Evolutionary conservation across 1,140 invertebrate species (phyloP).

Genomic region (Mylabris phalerata): DNA sequence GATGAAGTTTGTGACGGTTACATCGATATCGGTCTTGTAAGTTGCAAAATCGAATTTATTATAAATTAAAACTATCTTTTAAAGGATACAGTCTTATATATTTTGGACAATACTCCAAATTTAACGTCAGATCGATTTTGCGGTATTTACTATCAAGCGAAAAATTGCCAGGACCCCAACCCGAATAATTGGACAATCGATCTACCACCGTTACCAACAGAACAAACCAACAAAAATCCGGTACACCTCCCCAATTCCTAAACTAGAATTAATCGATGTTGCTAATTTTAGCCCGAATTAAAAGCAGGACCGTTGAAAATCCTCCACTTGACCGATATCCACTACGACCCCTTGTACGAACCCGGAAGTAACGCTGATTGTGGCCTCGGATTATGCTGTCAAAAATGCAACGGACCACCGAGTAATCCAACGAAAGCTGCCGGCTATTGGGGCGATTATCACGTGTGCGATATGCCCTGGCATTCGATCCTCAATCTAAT

Average conservation of each 20-base stretch:
- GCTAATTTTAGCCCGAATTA: conserved; percentile 4
- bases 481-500: conserved; percentile 56
- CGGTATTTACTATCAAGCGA: conserved; percentile 22
- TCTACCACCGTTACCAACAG: conserved; percentile 18
- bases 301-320: conserved; percentile 45
- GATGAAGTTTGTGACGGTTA: conserved; percentile 13
- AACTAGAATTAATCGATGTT: neutral
- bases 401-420: conserved; percentile 38
- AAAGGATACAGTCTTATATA: conserved; percentile 28
- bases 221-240: neutral
- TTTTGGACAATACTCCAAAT: conserved; percentile 31
- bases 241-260: neutral
- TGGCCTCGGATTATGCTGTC: conserved; percentile 71
- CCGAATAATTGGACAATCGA: conserved; percentile 26
- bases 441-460: conserved; percentile 73
- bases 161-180: conserved; percentile 27
- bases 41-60: neutral
- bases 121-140: conserved; percentile 29
- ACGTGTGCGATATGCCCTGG: conserved; percentile 66
- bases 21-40: conserved; percentile 22
- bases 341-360: conserved; percentile 70
- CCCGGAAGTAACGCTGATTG: conserved; percentile 61
- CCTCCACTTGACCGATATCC: conserved; percentile 73
- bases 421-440: conserved; percentile 45
- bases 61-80: conserved; percentile 3